These are phyloP conservation scores for Callionymus lyra DNA, from an alignment of 2,113 vertebrate genomes.

Conservation along the genomic window DNA sequence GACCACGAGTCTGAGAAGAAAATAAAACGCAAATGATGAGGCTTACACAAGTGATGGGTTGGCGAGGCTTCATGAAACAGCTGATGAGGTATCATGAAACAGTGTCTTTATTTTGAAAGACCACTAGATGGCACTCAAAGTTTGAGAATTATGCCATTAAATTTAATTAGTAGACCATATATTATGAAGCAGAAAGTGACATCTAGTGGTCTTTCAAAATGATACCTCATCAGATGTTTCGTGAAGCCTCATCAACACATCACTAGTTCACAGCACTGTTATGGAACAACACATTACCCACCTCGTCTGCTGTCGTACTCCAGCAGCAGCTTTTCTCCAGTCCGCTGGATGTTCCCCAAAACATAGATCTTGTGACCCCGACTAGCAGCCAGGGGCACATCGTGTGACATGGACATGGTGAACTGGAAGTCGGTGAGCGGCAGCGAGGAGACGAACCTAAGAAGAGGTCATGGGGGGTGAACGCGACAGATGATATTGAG, in stretches of 20 bases:
- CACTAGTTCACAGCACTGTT: not conserved
- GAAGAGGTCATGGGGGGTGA: not conserved
- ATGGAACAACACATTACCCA: conserved; percentile 3
- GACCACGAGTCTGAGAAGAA: conserved; percentile 59
- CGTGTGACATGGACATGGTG: conserved; percentile 67
- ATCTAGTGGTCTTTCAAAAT: too few species aligned
- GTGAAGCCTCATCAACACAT: too few species aligned
- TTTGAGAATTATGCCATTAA: too few species aligned
- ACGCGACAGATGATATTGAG: not conserved
- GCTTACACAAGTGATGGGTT: too few species aligned
- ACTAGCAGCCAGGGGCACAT: conserved; percentile 61
- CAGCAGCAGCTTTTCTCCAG: conserved; percentile 68
- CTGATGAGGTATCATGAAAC: too few species aligned
- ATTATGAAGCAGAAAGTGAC: too few species aligned
- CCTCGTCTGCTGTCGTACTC: conserved; percentile 60
- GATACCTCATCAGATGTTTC: too few species aligned
- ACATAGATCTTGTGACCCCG: conserved; percentile 57
- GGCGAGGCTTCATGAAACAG: too few species aligned
- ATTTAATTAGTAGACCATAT: too few species aligned
- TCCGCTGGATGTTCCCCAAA: conserved; percentile 63
- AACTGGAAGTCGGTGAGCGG: conserved; percentile 69
- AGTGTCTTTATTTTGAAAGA: too few species aligned
- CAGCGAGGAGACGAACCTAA: conserved; percentile 67
- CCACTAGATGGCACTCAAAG: too few species aligned
- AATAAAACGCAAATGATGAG: not conserved